phyloP scores from a whole-genome alignment of 2,113 vertebrate genomes.

The Dryoscopus gambensis region DNA sequence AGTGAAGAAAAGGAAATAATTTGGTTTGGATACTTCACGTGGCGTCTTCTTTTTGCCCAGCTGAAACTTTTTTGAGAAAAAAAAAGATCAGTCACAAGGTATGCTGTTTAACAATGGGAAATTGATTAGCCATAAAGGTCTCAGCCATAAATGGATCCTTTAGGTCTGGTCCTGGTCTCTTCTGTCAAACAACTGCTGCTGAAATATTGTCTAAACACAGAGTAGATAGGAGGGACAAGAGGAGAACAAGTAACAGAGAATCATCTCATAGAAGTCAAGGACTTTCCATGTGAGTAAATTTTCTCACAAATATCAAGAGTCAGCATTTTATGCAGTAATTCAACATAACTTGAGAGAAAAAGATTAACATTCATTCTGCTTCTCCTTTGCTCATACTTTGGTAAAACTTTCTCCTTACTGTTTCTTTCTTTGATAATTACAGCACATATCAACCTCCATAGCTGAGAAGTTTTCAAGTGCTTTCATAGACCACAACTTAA shows the following conservation, averaged over 20 bases:
- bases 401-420: background rate
- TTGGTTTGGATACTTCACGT: background rate
- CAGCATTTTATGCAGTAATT: background rate
- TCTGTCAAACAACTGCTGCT: background rate
- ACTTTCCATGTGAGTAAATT: background rate
- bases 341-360: background rate
- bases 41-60: background rate
- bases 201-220: background rate
- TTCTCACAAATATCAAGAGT: background rate
- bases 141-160: background rate
- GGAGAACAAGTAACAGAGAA: background rate
- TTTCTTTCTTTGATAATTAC: background rate
- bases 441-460: background rate
- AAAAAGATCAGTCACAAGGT: background rate
- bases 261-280: background rate
- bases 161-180: background rate
- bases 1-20: background rate
- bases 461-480: background rate
- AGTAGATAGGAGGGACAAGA: background rate
- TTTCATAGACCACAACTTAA: background rate
- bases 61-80: background rate
- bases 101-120: background rate
- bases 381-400: background rate
- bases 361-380: background rate
- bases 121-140: background rate